Evolutionary conservation across 2,113 vertebrate genomes (phyloP).

Genomic region (Chunga burmeisteri): DNA sequence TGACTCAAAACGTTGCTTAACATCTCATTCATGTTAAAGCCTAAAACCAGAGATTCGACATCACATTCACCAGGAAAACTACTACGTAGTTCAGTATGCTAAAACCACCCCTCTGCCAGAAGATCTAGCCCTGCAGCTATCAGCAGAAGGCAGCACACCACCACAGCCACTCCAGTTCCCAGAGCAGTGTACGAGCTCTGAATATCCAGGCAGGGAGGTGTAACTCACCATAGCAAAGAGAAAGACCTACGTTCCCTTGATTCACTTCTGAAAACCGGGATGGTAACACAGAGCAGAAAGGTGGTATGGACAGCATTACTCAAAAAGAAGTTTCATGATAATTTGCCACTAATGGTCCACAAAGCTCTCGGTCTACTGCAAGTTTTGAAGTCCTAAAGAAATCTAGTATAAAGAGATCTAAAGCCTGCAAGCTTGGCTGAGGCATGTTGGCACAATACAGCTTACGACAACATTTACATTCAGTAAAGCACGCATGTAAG

Average conservation of each 20-base stretch:
- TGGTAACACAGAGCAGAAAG: not conserved
- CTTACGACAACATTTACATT: not conserved
- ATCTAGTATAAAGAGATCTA: not conserved
- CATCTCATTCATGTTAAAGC: not conserved
- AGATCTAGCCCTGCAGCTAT: not conserved
- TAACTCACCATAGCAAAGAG: not conserved
- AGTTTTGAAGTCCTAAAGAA: not conserved
- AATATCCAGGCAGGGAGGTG: not conserved
- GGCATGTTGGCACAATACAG: not conserved
- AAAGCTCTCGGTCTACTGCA: not conserved
- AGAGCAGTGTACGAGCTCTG: rapidly evolving
- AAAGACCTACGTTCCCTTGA: not conserved
- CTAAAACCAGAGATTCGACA: not conserved
- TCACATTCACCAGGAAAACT: not conserved
- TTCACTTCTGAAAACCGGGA: not conserved
- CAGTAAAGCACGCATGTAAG: not conserved
- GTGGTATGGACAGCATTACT: not conserved
- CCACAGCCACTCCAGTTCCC: not conserved
- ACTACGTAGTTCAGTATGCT: rapidly evolving
- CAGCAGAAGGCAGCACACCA: not conserved
- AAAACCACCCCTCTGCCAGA: not conserved
- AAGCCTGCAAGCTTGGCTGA: not conserved
- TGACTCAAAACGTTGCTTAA: not conserved
- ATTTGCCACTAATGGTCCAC: not conserved
- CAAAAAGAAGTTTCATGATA: not conserved